Conservation (phyloP, 2,888 invertebrate genomes). For the Meganola albula region DNA sequence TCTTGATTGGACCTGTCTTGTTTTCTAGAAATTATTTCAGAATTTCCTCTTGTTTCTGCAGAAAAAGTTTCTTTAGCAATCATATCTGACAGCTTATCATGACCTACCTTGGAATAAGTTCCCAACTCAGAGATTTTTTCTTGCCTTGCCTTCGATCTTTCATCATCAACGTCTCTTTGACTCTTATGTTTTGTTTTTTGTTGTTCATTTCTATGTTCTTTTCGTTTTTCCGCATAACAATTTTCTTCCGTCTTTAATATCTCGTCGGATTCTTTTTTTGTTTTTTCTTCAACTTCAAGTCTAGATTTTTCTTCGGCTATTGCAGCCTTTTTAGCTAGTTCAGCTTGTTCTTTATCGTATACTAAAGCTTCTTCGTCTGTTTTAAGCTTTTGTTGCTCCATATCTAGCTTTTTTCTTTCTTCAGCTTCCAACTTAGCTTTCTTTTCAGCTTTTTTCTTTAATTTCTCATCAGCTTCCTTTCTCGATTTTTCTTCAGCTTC, state of each 20-base stretch:
- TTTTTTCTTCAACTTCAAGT: conserved; percentile 8
- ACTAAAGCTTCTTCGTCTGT: conserved; percentile 4
- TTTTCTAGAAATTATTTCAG: too few species aligned
- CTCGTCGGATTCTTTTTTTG: conserved; percentile 11
- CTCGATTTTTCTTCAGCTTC: conserved; percentile 8
- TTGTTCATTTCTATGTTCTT: conserved; percentile 11
- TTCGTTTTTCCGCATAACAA: conserved; percentile 18
- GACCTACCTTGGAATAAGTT: background rate
- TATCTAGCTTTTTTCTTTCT: background rate
- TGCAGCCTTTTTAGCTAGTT: conserved; percentile 4
- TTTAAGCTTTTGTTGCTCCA: conserved; percentile 4
- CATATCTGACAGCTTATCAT: too few species aligned
- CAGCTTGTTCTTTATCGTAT: conserved; percentile 14
- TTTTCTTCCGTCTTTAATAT: conserved; percentile 8
- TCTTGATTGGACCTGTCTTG: too few species aligned
- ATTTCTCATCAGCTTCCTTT: conserved; percentile 1
- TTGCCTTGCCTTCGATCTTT: conserved; percentile 9
- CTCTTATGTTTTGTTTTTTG: conserved; percentile 13
- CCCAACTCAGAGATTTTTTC: conserved; percentile 4
- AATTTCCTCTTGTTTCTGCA: too few species aligned
- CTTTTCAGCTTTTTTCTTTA: conserved; percentile 6
- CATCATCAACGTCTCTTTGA: too few species aligned
- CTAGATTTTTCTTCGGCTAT: conserved; percentile 5
- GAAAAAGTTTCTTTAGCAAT: too few species aligned
- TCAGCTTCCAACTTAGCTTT: conserved; percentile 8